Base-by-base conservation (phyloP, 2,888 invertebrate species). In the Tenthredo mesomela region DNA sequence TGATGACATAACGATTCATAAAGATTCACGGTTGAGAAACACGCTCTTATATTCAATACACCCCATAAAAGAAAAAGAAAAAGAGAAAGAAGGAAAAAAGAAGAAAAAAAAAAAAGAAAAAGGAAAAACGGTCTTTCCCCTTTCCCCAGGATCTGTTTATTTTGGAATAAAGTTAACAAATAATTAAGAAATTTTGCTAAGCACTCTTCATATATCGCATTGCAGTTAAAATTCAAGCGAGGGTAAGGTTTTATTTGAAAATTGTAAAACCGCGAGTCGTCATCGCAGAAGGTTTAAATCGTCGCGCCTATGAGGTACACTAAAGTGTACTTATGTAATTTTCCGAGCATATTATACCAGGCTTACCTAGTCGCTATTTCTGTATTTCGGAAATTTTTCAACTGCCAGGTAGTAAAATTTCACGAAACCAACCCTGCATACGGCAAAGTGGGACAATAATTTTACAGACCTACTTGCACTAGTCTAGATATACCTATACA, bases 271-370 rank as follows among this genome's bases (percentile, higher is more conserved):
- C 43, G 0, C 43, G 43, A 47, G 43, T 47, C 43, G 12, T 47
- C 43, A 15, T 47, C 12, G 43, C 25, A 10, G 25, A 6, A 2
- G 10, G 12, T 40, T 67, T 33, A 47, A 80, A 78, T 80, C 54
- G n/a, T 84, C 70, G n/a, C 54, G 33, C 18, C 37, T 50, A 18
- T 58, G 0, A 47, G 43, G 43, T 43, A 73, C 37, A 73, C 37
- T 29, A 40, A 21, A 82, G 85, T 70, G 58, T 54, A 82, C 85
- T 85, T 85, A 15, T 82, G 85, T 85, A 78, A 85, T 82, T 85
- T 82, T 85, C 82, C 82, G 33, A 84, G 71, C 82, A 82, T 82
- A 82, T 71, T 54, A n/a, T 21, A 12, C 33, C 50, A 1, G 33
- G 21, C 10, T 50, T 25, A 15, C n/a, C 21, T 9, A 18, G 50